Percentiles rank a stretch among this genome's conserved stretches.
Conservation (phyloP, 2,888 invertebrate genomes). For the Conistra vaccinii region DNA sequence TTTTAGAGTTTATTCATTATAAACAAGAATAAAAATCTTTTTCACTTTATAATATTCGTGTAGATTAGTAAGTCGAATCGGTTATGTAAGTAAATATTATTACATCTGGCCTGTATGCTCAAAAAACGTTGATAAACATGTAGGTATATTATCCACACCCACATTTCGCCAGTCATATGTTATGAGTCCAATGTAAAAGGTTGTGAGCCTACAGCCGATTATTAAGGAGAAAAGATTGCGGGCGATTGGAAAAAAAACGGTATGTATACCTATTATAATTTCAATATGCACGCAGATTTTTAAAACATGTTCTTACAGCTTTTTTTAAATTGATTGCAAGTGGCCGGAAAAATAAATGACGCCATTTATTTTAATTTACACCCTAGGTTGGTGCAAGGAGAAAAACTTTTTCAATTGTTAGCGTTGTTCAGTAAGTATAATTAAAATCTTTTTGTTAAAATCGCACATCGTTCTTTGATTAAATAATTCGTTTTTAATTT, state of each 20-base stretch:
- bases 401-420: constrained; percentile 10
- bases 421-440: constrained; percentile 7
- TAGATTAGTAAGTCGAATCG: not conserved
- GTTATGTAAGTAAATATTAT: not conserved
- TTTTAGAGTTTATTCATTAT: no score
- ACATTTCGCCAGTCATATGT: not conserved
- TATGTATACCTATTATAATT: not conserved
- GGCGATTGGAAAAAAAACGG: not conserved
- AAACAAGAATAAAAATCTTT: no score
- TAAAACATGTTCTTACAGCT: not conserved
- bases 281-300: not conserved
- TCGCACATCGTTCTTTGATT: not conserved
- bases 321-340: not conserved
- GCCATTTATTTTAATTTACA: constrained; percentile 7
- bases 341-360: not conserved
- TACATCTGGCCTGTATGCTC: not conserved
- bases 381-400: not conserved
- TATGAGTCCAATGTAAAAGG: not conserved
- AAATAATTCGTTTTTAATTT: not conserved
- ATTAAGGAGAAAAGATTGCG: no score
- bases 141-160: no score
- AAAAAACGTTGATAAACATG: not conserved
- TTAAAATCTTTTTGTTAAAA: constrained; percentile 7
- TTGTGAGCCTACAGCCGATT: not conserved
- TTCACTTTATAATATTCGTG: no score